Evolutionary conservation across 2,888 invertebrate genomes (phyloP), one percentile per base, ranked within the genome.

Genomic region (Helobdella robusta): DNA sequence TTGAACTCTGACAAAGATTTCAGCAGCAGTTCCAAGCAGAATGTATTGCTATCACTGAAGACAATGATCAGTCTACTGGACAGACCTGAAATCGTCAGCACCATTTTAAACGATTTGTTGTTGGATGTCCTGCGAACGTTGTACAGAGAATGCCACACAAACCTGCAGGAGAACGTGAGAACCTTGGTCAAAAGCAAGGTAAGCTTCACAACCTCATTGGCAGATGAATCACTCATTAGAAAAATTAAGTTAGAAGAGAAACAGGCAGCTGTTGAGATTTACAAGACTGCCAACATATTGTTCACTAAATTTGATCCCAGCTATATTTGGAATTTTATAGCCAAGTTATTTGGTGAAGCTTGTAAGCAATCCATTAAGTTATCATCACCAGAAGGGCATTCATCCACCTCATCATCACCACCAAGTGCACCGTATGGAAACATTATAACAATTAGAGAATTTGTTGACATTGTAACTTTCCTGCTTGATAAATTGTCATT

Each of bases 301-400:
- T 88, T 91, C 76, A 86, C 87, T 64, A 87, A 89, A 0, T 83
- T 91, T 68, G 89, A 90, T 75, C 86, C 87, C n/a, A 86, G 86
- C 66, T 91, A 89, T 75, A 86, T 91, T 65, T 91, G 91, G 91
- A 85, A 85, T 69, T 89, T 87, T 74, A 84, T 88, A 71, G 79
- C 77, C 0, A 72, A 78, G 4, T 75, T 77, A 69, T 82, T 81
- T 72, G 73, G 74, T 60, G 60, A 67, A 36, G 71, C 75, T 6
- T 78, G 77, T 71, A 69, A 68, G 65, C 66, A 35, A 15, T 54
- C 54, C 54, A 20, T 25, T 25, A 25, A 25, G 18, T 32, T 28
- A 25, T 54, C 54, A 4, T 54, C 54, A 6, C 32, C 54, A 5
- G 36, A 36, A 40, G 28, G 30, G n/a, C 32, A 28, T 6, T 54